Percentiles rank a stretch among this genome's conserved stretches.
phyloP scores from a whole-genome alignment of 2,888 invertebrate species.

The Aleiodes leptofemur region DNA sequence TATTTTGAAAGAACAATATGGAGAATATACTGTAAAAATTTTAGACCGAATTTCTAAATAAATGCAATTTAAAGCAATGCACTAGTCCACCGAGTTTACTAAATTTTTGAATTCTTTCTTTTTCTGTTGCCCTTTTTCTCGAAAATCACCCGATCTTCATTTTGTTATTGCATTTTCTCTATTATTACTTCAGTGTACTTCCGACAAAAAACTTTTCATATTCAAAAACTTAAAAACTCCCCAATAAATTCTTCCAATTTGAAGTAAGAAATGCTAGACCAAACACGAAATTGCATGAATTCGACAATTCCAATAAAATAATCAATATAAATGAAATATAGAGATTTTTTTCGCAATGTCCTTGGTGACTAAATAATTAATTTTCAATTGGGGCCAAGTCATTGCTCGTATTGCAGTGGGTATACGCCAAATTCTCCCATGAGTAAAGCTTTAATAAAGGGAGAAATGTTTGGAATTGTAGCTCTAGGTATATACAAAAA shows the following conservation, averaged over 20 bases:
- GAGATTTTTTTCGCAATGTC: constrained; percentile 1
- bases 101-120: constrained; percentile 14
- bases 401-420: constrained; percentile 14
- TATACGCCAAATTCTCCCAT: constrained; percentile 30
- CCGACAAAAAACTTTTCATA: too few species aligned
- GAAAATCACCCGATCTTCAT: too few species aligned
- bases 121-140: neutral
- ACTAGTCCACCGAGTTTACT: constrained; percentile 7
- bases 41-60: neutral
- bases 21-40: too few species aligned
- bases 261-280: too few species aligned
- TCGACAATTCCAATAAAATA: neutral
- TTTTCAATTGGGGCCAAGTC: constrained; percentile 38
- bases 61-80: constrained; percentile 13
- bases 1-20: too few species aligned
- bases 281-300: too few species aligned
- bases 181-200: too few species aligned
- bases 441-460: constrained; percentile 38
- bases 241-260: too few species aligned
- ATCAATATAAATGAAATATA: neutral
- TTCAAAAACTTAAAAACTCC: too few species aligned
- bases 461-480: constrained; percentile 24
- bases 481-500: neutral
- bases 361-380: constrained; percentile 24
- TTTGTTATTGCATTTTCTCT: neutral